Conservation (phyloP, 2,113 vertebrate genomes). For the Sakesphorus luctuosus region DNA sequence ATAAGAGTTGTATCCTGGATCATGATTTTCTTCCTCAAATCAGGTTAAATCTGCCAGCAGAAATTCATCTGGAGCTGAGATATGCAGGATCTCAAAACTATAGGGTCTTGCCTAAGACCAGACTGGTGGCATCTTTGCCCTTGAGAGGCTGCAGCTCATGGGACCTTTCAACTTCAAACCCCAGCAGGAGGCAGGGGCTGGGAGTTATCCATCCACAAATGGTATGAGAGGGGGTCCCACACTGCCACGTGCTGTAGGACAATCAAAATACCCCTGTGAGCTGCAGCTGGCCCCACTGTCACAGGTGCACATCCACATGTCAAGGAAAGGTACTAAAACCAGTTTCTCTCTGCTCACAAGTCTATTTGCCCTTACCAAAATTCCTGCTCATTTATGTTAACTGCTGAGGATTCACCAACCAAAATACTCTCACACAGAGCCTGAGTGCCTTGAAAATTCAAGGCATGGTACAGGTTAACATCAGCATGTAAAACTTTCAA, state of each 20-base stretch:
- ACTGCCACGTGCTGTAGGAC: neutral
- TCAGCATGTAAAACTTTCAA: neutral
- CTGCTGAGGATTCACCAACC: neutral
- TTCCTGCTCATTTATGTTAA: neutral
- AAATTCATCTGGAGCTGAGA: neutral
- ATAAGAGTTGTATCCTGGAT: neutral
- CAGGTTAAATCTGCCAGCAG: slow-evolving; percentile 6
- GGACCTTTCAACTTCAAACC: neutral
- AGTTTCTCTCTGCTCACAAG: neutral
- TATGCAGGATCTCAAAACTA: neutral
- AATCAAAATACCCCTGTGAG: neutral
- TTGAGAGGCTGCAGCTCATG: neutral
- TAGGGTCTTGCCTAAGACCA: neutral
- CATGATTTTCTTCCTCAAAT: neutral
- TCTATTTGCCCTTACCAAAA: neutral
- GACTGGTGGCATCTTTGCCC: neutral
- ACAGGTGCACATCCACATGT: neutral
- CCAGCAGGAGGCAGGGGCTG: neutral
- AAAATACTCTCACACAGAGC: neutral
- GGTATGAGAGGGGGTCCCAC: neutral
- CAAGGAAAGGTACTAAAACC: neutral
- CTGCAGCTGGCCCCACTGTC: neutral
- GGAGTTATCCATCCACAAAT: neutral
- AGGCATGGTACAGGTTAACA: neutral
- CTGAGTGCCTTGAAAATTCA: neutral